Percentiles rank a stretch among this genome's conserved stretches.
These are phyloP conservation scores for Metridium senile DNA, from an alignment of 92 coral and sea anemone genomes.

Conservation along the genomic window DNA sequence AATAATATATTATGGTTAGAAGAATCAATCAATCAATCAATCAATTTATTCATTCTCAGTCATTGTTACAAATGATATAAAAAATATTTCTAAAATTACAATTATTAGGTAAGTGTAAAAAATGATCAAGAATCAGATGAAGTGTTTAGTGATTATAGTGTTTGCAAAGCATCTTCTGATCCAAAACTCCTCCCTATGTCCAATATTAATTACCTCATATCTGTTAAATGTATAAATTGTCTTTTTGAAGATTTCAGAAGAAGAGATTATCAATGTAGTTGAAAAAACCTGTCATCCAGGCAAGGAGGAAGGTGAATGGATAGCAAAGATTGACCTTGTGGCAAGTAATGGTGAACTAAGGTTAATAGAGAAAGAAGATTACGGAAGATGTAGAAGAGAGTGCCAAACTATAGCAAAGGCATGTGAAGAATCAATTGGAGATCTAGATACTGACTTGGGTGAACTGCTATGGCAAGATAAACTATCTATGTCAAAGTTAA, in stretches of 20 bases:
- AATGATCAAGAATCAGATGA: too few species aligned
- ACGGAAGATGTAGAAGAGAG: slow-evolving; percentile 85
- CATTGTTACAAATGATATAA: too few species aligned
- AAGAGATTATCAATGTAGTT: slow-evolving; percentile 84
- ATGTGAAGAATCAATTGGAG: slow-evolving; percentile 90
- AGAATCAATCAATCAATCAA: too few species aligned
- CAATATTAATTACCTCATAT: too few species aligned
- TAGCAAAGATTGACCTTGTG: slow-evolving; percentile 81
- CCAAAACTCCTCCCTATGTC: too few species aligned
- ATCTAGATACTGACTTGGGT: slow-evolving; percentile 92
- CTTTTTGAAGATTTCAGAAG: slow-evolving; percentile 77
- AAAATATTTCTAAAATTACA: too few species aligned
- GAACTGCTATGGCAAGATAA: slow-evolving; percentile 94
- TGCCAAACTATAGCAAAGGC: slow-evolving; percentile 96
- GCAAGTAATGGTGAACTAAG: slow-evolving; percentile 62
- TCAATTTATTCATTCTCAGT: too few species aligned
- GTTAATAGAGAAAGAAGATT: slow-evolving; percentile 63
- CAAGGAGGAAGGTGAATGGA: slow-evolving; percentile 95
- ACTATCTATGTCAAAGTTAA: slow-evolving; percentile 83
- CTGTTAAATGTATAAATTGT: too few species aligned
- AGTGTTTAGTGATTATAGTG: too few species aligned
- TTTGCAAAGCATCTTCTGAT: too few species aligned
- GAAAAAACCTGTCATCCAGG: slow-evolving; percentile 95
- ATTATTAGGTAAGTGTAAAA: too few species aligned
- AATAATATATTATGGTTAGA: too few species aligned